These are phyloP conservation scores for Microctonus hyperodae DNA, from an alignment of 2,888 invertebrate genomes.

Conservation along the genomic window DNA sequence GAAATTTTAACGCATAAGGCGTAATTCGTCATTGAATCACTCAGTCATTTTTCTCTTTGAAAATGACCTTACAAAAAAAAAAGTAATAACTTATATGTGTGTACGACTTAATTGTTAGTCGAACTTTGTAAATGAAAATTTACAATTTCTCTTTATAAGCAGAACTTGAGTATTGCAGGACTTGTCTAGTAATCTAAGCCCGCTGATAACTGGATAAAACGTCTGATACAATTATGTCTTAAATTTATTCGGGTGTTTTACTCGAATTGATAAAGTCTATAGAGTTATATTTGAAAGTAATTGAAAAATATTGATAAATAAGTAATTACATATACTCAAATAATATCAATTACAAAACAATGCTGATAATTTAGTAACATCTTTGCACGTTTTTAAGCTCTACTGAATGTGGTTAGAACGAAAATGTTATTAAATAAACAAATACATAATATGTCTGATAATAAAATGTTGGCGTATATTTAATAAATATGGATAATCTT, in stretches of 20 bases:
- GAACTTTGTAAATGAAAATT: no score
- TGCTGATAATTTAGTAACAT: slow-evolving; percentile 47
- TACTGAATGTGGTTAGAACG: neutral
- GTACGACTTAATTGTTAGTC: no score
- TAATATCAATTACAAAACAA: slow-evolving; percentile 28
- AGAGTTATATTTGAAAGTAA: neutral
- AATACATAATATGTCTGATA: neutral
- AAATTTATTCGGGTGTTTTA: slow-evolving; percentile 1
- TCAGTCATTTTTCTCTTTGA: no score
- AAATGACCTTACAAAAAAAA: no score
- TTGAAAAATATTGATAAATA: neutral
- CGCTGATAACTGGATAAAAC: slow-evolving; percentile 50
- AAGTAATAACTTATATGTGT: no score
- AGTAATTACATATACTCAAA: slow-evolving; percentile 27
- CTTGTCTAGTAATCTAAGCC: no score
- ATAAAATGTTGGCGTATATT: neutral
- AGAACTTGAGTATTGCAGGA: no score
- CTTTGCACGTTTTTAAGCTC: slow-evolving; percentile 25
- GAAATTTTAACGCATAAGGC: no score
- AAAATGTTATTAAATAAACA: neutral
- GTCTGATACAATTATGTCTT: slow-evolving; percentile 38
- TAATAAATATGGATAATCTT: neutral
- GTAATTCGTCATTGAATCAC: no score
- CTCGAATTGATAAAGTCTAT: neutral
- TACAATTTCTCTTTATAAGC: no score